phyloP scores from a whole-genome alignment of 2,113 vertebrate genomes.

The Eulacestoma nigropectus region DNA sequence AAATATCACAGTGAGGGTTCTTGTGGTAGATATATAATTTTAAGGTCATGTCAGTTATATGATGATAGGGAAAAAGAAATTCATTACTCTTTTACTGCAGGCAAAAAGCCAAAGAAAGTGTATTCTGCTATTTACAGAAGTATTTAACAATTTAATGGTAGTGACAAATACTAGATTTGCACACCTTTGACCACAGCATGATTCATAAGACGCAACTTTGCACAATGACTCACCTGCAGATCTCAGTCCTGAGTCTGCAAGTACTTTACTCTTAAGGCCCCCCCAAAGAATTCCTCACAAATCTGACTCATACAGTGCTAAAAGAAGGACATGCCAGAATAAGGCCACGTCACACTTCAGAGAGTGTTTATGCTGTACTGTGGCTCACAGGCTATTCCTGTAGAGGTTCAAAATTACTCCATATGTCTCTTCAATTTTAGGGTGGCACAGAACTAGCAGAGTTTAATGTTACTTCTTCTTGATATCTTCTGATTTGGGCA shows the following conservation, averaged over 20 bases:
- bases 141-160: neutral
- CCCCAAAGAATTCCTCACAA: neutral
- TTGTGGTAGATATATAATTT: neutral
- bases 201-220: neutral
- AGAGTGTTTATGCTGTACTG: neutral
- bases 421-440: neutral
- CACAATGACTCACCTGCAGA: neutral
- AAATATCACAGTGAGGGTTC: neutral
- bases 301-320: accelerated
- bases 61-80: neutral
- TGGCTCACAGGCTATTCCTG: neutral
- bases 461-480: neutral
- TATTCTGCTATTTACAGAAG: neutral
- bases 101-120: neutral
- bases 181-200: neutral
- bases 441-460: neutral
- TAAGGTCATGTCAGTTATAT: neutral
- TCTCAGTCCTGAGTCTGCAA: neutral
- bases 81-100: neutral
- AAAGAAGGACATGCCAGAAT: neutral
- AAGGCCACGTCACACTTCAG: neutral
- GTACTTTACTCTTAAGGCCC: neutral
- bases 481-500: neutral
- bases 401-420: neutral
- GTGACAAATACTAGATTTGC: neutral